phyloP scores from a whole-genome alignment of 2,797 vertebrate genomes.

The Liasis olivaceus region DNA sequence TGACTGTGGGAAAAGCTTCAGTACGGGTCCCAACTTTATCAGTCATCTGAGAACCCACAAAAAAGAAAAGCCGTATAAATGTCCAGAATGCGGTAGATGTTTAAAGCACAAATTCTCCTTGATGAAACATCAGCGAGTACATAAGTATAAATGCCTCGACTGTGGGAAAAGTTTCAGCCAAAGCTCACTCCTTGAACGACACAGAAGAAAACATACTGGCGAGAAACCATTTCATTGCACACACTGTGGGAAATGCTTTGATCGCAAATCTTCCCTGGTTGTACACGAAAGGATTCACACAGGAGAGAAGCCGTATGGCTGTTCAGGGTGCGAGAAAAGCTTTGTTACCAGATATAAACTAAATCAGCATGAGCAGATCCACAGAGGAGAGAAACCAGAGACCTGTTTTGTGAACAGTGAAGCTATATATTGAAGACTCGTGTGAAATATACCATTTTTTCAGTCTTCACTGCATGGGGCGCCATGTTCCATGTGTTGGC shows the following conservation, averaged over 20 bases:
- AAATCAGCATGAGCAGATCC: too few species aligned
- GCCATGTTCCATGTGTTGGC: too few species aligned
- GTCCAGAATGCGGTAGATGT: not conserved
- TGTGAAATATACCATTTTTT: too few species aligned
- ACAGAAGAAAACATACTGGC: not conserved
- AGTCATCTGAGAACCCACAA: not conserved
- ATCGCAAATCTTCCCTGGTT: too few species aligned
- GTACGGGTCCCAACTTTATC: not conserved
- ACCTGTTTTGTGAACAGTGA: too few species aligned
- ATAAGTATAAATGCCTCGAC: not conserved
- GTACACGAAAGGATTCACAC: not conserved
- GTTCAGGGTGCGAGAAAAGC: not conserved
- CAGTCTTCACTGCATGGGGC: too few species aligned
- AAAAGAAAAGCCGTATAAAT: not conserved
- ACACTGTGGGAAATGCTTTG: not conserved
- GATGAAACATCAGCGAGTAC: not conserved
- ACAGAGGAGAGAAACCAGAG: too few species aligned
- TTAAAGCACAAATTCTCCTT: not conserved
- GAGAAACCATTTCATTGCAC: not conserved
- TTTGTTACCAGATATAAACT: not conserved
- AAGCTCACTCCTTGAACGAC: not conserved
- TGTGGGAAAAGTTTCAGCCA: conserved; percentile 5
- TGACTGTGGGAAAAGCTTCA: not conserved
- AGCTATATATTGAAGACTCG: too few species aligned
- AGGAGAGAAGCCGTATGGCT: not conserved